phyloP scores from a whole-genome alignment of 2,888 invertebrate genomes.

The Coelinius sp. region DNA sequence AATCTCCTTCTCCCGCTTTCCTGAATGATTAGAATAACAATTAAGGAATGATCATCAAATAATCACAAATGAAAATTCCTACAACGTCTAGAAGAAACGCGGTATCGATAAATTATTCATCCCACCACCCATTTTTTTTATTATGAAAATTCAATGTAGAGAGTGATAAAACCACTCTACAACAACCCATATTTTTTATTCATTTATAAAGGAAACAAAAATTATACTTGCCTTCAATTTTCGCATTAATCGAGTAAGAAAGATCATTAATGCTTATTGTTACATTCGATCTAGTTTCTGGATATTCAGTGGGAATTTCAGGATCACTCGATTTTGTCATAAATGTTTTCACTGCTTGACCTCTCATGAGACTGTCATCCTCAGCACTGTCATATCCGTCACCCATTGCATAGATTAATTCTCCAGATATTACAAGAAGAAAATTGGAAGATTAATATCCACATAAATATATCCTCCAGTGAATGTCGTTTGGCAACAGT shows the following conservation, averaged over 20 bases:
- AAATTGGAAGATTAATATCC: neutral
- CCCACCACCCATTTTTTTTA: too few relatives aligned
- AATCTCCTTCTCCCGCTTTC: conserved; percentile 22
- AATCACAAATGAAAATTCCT: neutral
- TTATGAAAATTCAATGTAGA: neutral
- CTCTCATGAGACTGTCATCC: neutral
- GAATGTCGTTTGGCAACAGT: too few relatives aligned
- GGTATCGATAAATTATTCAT: too few relatives aligned
- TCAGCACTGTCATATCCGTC: neutral
- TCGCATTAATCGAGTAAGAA: conserved; percentile 41
- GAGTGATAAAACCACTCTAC: too few relatives aligned
- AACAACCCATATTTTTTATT: neutral
- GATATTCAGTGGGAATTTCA: conserved; percentile 29
- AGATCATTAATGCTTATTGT: conserved; percentile 49
- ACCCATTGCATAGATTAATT: neutral
- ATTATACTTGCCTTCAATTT: conserved; percentile 42
- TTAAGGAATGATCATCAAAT: neutral
- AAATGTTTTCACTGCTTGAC: neutral
- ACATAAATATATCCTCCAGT: neutral
- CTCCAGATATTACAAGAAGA: neutral
- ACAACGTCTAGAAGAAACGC: too few relatives aligned
- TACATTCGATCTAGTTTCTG: conserved; percentile 29
- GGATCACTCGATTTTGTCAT: neutral
- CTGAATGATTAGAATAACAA: too few relatives aligned
- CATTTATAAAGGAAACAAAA: neutral